Evolutionary conservation across 2,113 vertebrate species (phyloP).

Genomic region (Lycaon pictus): DNA sequence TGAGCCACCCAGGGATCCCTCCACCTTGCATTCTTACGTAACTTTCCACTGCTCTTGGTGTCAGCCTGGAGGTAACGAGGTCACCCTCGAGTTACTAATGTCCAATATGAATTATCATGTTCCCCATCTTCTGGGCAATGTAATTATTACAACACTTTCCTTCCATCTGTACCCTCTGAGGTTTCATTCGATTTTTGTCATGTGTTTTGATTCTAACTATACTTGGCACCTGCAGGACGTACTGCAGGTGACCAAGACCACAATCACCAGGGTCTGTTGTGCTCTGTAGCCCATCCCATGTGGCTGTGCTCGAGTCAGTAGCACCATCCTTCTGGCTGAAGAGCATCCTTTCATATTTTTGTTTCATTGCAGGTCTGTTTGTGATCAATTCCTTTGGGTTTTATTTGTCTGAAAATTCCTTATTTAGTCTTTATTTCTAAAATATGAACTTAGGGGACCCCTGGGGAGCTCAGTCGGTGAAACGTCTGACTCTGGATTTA

Average conservation of each 20-base stretch:
- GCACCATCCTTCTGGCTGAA: background rate
- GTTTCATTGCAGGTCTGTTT: background rate
- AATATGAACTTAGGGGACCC: fast-evolving
- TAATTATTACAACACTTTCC: background rate
- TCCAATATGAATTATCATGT: fast-evolving
- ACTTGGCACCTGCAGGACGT: fast-evolving
- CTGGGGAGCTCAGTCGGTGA: background rate
- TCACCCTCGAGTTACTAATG: background rate
- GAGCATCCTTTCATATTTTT: background rate
- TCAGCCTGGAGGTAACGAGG: background rate
- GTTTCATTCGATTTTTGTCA: background rate
- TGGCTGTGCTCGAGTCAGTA: fast-evolving
- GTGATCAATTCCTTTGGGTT: background rate
- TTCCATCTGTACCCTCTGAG: background rate
- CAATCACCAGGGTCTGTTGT: background rate
- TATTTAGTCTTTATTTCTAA: background rate
- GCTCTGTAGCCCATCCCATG: background rate
- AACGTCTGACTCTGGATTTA: background rate
- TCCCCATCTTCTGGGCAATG: background rate
- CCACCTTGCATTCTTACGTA: background rate
- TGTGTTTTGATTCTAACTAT: background rate
- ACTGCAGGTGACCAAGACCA: too few relatives aligned
- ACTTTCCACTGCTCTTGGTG: background rate
- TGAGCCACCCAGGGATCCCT: too few relatives aligned
- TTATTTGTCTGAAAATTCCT: background rate